A percentile compares a stretch with the other conserved stretches of the same genome.
phyloP scores from a whole-genome alignment of 2,888 invertebrate genomes.

The Therioaphis trifolii region DNA sequence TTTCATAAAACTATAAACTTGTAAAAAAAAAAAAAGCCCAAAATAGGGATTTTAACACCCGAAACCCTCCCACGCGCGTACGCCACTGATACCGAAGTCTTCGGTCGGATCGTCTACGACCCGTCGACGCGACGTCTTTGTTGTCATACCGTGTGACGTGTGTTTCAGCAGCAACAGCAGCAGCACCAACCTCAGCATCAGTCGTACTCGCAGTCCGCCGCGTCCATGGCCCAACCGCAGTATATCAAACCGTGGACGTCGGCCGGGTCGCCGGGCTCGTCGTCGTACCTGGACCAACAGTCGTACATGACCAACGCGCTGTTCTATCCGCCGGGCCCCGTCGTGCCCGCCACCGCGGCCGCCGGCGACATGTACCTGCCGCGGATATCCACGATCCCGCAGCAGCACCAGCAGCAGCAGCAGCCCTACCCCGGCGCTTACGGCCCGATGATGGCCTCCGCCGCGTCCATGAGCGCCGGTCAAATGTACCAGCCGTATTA shows the following conservation, averaged over 20 bases:
- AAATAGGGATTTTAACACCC: too few species aligned
- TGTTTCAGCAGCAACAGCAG: slow-evolving; percentile 20
- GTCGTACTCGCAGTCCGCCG: slow-evolving; percentile 5
- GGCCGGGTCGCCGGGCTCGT: background rate
- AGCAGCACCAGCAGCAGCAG: background rate
- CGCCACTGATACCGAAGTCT: too few species aligned
- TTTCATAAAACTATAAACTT: too few species aligned
- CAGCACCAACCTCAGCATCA: slow-evolving; percentile 31
- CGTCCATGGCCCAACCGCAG: slow-evolving; percentile 45
- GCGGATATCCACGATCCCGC: slow-evolving; percentile 9
- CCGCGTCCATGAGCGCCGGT: background rate
- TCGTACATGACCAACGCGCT: slow-evolving; percentile 68
- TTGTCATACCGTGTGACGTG: too few species aligned
- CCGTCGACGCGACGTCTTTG: too few species aligned
- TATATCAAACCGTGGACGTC: slow-evolving; percentile 55
- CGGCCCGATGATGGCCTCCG: slow-evolving; percentile 50
- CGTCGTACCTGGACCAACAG: slow-evolving; percentile 69
- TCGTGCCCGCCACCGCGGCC: background rate
- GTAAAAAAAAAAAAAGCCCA: too few species aligned
- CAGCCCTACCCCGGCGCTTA: slow-evolving; percentile 21
- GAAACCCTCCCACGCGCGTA: too few species aligned
- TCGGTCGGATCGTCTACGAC: too few species aligned
- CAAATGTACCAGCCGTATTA: slow-evolving; percentile 59
- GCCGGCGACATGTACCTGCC: slow-evolving; percentile 45
- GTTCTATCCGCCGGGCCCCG: slow-evolving; percentile 69